Evolutionary conservation across 2,113 vertebrate genomes (phyloP).

Genomic region (Alectura lathami): DNA sequence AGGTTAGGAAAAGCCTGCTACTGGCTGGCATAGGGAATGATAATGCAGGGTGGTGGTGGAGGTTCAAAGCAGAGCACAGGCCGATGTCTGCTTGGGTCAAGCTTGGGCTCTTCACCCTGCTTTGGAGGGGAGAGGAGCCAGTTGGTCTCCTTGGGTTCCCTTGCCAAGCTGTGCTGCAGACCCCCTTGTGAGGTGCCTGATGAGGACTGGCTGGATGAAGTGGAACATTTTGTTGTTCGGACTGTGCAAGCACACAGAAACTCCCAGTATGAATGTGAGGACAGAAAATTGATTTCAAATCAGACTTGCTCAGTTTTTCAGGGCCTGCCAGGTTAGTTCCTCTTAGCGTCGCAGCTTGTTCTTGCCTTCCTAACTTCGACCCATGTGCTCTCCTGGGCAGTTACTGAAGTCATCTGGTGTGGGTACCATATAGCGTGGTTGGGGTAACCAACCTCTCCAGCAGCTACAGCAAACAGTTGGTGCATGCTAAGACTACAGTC

Average conservation of each 20-base stretch:
- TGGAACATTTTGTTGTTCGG: neutral
- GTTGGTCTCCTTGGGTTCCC: neutral
- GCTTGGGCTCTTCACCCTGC: neutral
- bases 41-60: neutral
- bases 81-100: neutral
- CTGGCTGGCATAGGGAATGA: neutral
- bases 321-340: neutral
- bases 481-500: slow-evolving; percentile 1
- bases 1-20: neutral
- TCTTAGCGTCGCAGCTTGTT: neutral
- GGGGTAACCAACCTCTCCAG: neutral
- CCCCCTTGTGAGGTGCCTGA: rapidly evolving
- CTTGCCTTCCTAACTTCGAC: neutral
- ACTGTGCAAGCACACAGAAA: neutral
- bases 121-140: neutral
- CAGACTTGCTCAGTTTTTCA: neutral
- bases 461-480: neutral
- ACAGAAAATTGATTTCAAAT: neutral
- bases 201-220: neutral
- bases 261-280: rapidly evolving
- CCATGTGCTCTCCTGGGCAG: neutral
- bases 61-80: neutral
- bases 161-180: neutral
- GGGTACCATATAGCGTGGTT: neutral
- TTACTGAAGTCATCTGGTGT: neutral